These are phyloP conservation scores for Syrrhaptes paradoxus DNA, from an alignment of 2,113 vertebrate species.

Conservation along the genomic window DNA sequence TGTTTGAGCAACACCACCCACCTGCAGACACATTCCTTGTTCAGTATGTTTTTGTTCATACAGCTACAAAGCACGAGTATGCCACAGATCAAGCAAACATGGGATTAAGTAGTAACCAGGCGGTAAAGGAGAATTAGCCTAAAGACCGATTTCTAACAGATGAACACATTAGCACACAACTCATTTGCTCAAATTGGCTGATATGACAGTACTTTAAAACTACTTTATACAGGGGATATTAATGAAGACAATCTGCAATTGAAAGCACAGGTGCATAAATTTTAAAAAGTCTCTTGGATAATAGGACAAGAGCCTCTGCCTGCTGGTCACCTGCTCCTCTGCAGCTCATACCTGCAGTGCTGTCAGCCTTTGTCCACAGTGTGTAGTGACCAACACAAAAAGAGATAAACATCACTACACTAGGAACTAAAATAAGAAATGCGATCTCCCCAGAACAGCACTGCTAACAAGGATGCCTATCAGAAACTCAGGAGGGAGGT, in stretches of 20 bases:
- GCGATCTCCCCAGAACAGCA: not conserved
- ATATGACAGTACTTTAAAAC: not conserved
- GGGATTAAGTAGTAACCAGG: not conserved
- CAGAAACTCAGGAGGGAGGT: not conserved
- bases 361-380: not conserved
- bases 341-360: not conserved
- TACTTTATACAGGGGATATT: not conserved
- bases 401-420: not conserved
- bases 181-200: not conserved
- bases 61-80: not conserved
- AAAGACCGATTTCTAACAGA: not conserved
- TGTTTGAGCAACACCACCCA: not conserved
- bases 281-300: not conserved
- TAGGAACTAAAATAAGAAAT: not conserved
- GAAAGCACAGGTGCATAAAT: not conserved
- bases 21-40: not conserved
- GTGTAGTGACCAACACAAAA: fast-evolving
- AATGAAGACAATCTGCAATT: not conserved
- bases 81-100: not conserved
- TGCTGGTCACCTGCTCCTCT: not conserved
- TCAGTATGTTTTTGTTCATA: not conserved
- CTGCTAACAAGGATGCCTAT: not conserved
- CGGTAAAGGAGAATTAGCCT: not conserved
- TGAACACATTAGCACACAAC: not conserved
- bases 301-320: not conserved